Evolutionary conservation across 2,113 vertebrate genomes (phyloP), one percentile per base, ranked within the genome.

Genomic region (Atlantisia rogersi): DNA sequence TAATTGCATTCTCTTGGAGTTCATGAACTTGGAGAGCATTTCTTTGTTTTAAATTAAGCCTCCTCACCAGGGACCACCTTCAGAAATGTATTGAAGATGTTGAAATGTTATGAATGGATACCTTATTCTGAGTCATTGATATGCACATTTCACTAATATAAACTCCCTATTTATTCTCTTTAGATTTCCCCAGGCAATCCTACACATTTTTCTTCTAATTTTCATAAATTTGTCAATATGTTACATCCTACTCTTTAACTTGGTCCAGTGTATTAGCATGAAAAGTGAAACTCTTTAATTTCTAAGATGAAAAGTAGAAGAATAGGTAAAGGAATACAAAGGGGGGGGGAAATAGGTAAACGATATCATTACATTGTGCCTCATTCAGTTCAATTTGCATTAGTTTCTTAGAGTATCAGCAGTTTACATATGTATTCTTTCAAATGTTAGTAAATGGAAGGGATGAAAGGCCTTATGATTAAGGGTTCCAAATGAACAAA

Each of bases 121-220:
- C 55, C 82, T 96, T 86, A 76, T 88, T 94, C 84, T 93, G 76
- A 59, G 12, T 90, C 58, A 90, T 88, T 93, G 96, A 71, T 95
- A 92, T 70, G 71, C 60, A 90, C 69, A 94, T 77, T 94, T 18
- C 29, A 70, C 32, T 93, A 86, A 94, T 81, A 85, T 95, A 67
- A 92, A 67, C 24, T 86, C 55, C 9, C 40, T 86, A 91, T 90
- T 39, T 73, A 88, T 37, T 90, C 62, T 90, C 22, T 91, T 89
- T 89, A 83, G 53, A 91, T 90, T 92, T 94, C 75, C 52, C 79
- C 12, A 77, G 75, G 71, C 55, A 85, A 62, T 82, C 40, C 18
- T 82, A 31, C 42, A 67, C 20, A 67, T 82, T 89, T 81, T 82
- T 62, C 39, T 15, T 83, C 82, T 82, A 28, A 59, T 79, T 82